Conservation (phyloP, 2,113 vertebrate genomes). For the Pyxicephalus adspersus region DNA sequence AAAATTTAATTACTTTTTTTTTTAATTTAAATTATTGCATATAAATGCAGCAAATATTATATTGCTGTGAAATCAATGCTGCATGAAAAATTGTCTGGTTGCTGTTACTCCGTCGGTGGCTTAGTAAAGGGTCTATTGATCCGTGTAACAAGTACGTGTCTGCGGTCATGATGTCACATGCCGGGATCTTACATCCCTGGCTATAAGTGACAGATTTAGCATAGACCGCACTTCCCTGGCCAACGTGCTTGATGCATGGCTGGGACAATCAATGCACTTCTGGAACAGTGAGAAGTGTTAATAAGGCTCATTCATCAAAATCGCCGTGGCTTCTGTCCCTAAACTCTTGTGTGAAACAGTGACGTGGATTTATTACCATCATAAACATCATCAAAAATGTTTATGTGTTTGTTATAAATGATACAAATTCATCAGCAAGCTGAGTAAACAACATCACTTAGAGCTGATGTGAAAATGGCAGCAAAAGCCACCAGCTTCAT, state of each 20-base stretch:
- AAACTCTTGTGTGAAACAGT: neutral
- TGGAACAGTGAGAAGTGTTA: neutral
- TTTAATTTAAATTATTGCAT: too few relatives aligned
- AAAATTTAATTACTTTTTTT: conserved; percentile 19
- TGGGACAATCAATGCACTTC: conserved; percentile 11
- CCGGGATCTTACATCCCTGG: neutral
- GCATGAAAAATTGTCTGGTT: conserved; percentile 14
- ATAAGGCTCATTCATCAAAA: conserved; percentile 25
- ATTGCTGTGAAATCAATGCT: conserved; percentile 16
- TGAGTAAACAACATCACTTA: neutral
- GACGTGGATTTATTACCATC: conserved; percentile 26
- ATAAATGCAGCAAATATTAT: too few relatives aligned
- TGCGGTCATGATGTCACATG: conserved; percentile 9
- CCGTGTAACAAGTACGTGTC: neutral
- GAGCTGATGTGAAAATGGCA: neutral
- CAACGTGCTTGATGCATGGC: conserved; percentile 31
- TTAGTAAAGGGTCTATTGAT: conserved; percentile 27
- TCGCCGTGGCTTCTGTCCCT: neutral
- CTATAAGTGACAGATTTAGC: conserved; percentile 23
- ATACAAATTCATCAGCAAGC: neutral
- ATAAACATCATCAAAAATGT: conserved; percentile 15
- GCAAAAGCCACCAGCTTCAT: neutral
- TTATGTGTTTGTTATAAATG: conserved; percentile 30
- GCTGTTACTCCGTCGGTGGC: conserved; percentile 21
- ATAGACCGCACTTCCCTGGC: neutral